These are phyloP conservation scores for Myxocyprinus asiaticus DNA, from an alignment of 2,113 vertebrate species.

Conservation along the genomic window DNA sequence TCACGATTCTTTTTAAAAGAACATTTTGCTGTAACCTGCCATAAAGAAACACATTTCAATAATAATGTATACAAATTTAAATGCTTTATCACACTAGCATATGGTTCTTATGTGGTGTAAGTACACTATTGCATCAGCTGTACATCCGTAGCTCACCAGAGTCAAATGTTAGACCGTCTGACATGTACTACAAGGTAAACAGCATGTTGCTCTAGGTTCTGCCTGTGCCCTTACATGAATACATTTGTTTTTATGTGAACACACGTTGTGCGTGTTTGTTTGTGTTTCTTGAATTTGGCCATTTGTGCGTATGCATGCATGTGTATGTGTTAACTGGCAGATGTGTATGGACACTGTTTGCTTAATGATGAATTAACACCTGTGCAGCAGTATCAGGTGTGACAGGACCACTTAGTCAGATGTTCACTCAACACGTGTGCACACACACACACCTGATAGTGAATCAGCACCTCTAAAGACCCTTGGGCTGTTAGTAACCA, in stretches of 20 bases:
- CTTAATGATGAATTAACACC: conserved; percentile 56
- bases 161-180: neutral
- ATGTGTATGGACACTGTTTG: conserved; percentile 53
- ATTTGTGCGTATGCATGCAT: conserved; percentile 40
- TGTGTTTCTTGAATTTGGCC: conserved; percentile 3
- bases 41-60: too few relatives aligned
- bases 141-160: neutral
- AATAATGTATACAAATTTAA: too few relatives aligned
- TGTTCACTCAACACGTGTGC: too few relatives aligned
- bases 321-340: conserved; percentile 43
- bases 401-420: conserved; percentile 16
- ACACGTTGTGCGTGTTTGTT: conserved; percentile 27
- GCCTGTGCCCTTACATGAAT: neutral
- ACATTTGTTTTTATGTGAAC: too few relatives aligned
- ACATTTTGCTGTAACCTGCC: neutral
- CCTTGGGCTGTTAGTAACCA: neutral
- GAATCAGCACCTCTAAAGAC: conserved; percentile 15
- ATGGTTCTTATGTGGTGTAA: neutral
- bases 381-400: conserved; percentile 58
- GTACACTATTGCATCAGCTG: neutral
- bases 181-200: neutral
- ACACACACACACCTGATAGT: neutral
- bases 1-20: neutral
- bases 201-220: neutral
- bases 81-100: too few relatives aligned